Evolutionary conservation across 2,113 vertebrate genomes (phyloP), one percentile per base, ranked within the genome.

Genomic region (Myotis yumanensis): DNA sequence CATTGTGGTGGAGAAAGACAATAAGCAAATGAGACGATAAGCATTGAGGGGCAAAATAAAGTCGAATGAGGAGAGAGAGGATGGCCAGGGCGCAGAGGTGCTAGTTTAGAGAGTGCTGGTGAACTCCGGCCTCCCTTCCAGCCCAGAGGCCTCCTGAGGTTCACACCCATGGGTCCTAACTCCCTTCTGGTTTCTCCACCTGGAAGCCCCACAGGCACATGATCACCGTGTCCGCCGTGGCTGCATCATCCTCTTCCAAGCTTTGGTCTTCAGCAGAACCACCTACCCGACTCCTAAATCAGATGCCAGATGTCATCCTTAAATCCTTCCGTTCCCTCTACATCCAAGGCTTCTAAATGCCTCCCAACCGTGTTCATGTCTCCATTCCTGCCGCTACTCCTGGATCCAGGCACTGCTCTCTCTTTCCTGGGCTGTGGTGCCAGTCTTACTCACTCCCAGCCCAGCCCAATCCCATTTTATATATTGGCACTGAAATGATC

Each of bases 321-420:
- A 54, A 76, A 15, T 43, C 28, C 11, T 32, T 11, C 23, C 3
- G 17, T 0, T 18, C 22, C 12, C 3, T 91, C 82, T 14, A 32
- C 17, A 48, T 22, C 28, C 57, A 64, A 51, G 86, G 51, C 30
- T 37, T 84, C 86, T 25, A 30, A 23, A 57, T 28, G 3, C 10
- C 40, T 37, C 40, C 18, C 6, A 35, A 11, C 1, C 0, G 20
- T 25, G 23, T 35, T 35, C 23, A 25, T 11, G 20, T 71, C 18
- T 23, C 28, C 5, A 1, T 59, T 35, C 35, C 16, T 25, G 14
- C 20, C 5, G 1, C 11, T 20, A 8, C 3, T 18, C 10, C 11
- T 20, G 0, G 4, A 37, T 43, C 32, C 11, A 28, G 30, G 52
- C 43, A 40, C 4, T 6, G 0, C 0, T 20, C 16, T 18, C 62